Conservation (phyloP, 2,113 vertebrate species). For the Melanocharis versteri region DNA sequence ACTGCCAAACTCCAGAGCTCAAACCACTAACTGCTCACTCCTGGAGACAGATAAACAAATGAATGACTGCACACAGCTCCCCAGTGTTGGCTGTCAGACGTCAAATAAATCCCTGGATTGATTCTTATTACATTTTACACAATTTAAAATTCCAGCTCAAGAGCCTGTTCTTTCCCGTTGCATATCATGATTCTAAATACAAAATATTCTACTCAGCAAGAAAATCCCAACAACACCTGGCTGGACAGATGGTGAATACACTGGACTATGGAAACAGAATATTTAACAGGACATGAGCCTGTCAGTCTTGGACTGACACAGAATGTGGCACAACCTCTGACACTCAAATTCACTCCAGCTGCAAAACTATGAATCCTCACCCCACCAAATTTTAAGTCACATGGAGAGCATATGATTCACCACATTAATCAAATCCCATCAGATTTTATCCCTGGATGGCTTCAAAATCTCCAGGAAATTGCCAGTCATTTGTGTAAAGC, state of each 20-base stretch:
- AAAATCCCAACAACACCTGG: not conserved
- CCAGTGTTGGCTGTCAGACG: not conserved
- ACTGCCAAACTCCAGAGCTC: not conserved
- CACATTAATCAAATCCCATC: not conserved
- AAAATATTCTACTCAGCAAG: not conserved
- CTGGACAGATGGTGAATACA: not conserved
- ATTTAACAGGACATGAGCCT: not conserved
- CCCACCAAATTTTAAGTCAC: not conserved
- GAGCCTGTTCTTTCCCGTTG: not conserved
- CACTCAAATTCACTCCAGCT: not conserved
- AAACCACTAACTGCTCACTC: not conserved
- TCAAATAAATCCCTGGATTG: not conserved
- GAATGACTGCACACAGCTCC: not conserved
- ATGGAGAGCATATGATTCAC: fast-evolving
- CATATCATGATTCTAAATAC: not conserved
- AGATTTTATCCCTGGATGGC: not conserved
- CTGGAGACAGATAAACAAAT: not conserved
- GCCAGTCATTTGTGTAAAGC: not conserved
- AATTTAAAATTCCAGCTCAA: not conserved
- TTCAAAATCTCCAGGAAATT: not conserved
- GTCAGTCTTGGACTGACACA: fast-evolving
- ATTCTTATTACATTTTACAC: not conserved
- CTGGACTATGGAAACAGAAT: not conserved
- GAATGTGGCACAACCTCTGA: not conserved
- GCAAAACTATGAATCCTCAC: not conserved